Percentiles rank a stretch among this genome's conserved stretches.
phyloP scores from a whole-genome alignment of 2,113 vertebrate species.

The Antechinus stuartii region DNA sequence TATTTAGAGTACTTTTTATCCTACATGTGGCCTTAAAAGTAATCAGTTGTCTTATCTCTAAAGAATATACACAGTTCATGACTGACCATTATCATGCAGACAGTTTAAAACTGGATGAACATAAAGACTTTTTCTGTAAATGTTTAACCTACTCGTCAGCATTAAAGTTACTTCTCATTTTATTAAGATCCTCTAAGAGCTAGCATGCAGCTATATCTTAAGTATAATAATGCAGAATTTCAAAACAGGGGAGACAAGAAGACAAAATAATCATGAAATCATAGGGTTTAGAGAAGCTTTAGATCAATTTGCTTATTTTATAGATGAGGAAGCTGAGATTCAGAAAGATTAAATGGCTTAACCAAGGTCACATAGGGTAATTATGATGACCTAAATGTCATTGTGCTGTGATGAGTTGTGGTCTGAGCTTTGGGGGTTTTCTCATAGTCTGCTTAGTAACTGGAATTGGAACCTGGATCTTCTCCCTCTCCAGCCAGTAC shows the following conservation, averaged over 20 bases:
- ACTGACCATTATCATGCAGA: not conserved
- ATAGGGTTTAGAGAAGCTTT: not conserved
- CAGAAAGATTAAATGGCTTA: not conserved
- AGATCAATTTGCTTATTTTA: not conserved
- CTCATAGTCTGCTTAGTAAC: not conserved
- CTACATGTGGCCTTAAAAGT: not conserved
- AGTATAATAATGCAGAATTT: not conserved
- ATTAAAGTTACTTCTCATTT: not conserved
- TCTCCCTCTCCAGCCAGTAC: not conserved
- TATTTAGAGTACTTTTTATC: not conserved
- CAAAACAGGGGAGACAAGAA: not conserved
- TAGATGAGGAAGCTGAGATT: not conserved
- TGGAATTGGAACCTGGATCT: not conserved
- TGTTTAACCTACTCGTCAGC: not conserved
- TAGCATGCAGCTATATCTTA: not conserved
- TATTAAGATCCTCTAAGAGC: not conserved
- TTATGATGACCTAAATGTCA: constrained; percentile 16
- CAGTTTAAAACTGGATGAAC: not conserved
- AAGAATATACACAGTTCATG: not conserved
- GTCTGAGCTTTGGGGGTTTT: constrained; percentile 9
- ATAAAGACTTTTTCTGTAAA: not conserved
- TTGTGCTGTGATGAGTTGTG: constrained; percentile 32
- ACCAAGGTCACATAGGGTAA: not conserved
- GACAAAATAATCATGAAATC: not conserved
- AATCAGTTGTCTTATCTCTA: not conserved